Evolutionary conservation across 1,140 invertebrate genomes (phyloP), one percentile per base, ranked within the genome.

Genomic region (Hormaphis cornu): DNA sequence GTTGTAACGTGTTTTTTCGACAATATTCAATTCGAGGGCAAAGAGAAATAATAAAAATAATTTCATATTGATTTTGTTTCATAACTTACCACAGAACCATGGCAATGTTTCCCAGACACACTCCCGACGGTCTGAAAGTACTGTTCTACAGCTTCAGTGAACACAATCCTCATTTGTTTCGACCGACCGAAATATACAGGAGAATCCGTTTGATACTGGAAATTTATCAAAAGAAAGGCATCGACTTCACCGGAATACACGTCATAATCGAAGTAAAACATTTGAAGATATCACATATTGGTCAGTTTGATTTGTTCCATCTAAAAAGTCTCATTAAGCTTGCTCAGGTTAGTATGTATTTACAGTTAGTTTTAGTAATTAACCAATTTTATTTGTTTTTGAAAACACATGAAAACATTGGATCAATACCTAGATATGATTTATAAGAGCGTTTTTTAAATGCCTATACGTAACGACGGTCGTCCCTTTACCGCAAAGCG

Each of bases 281-380:
- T 14, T 5, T 48, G 7, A 53, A 44, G 12, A 22, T 71, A 12
- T 50, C 56, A 8, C 58, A 71, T 18, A 53, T 71, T 20, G 50
- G 56, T 33, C 70, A 66, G 40, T 66, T 71, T 44, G 71, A 72
- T 26, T 61, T 72, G 33, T 40, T 61, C 5, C 46, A 70, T n/a
- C 20, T 72, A 1, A 70, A 56, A 40, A 72, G 50, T 16, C 58
- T 72, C 46, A 70, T 72, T 12, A 70, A 70, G 48, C 48, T 44
- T 6, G 69, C 71, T 14, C 44, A 63, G 42, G 71, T 72, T 30
- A 33, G 71, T 70, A 10, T 22, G 71, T 70, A 10, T 22, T n/a
- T 4, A 4, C 1, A 0, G 6, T 9, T 24, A 24, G 14, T 63
- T 42, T 42, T 44, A 33, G 30, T 40, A 8, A 5, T 58, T n/a